Conservation (phyloP, 92 coral and sea anemone species). For the Epizoanthus scotinus region DNA sequence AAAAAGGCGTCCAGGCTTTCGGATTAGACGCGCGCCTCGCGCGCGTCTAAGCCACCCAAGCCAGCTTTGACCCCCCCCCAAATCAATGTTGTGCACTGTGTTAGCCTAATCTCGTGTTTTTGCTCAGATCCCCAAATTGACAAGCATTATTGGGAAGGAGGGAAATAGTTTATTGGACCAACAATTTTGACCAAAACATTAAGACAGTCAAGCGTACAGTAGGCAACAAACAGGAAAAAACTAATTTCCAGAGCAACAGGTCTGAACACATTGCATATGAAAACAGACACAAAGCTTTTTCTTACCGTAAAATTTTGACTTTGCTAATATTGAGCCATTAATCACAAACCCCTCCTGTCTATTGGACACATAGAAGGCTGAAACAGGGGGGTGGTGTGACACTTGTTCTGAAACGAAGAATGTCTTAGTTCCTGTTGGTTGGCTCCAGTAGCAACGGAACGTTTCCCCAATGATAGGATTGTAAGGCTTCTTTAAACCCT, state of each 20-base stretch:
- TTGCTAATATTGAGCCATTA: conserved; percentile 95
- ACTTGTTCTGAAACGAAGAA: conserved; percentile 93
- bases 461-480: conserved; percentile 97
- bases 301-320: conserved; percentile 97
- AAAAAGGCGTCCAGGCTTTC: too few relatives aligned
- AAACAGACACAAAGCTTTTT: neutral
- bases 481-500: conserved; percentile 99
- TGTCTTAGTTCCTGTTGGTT: conserved; percentile 83
- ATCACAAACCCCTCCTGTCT: conserved; percentile 93
- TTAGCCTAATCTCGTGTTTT: too few relatives aligned
- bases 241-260: neutral
- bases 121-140: too few relatives aligned
- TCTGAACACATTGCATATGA: neutral
- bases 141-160: too few relatives aligned
- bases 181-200: neutral
- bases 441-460: conserved; percentile 95
- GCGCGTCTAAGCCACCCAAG: too few relatives aligned
- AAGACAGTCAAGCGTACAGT: neutral
- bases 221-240: neutral
- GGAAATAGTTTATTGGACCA: neutral
- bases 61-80: too few relatives aligned
- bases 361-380: conserved; percentile 92
- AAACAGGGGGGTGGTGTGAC: conserved; percentile 98
- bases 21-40: too few relatives aligned
- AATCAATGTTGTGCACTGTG: too few relatives aligned